These are phyloP conservation scores for Limulus polyphemus DNA, from an alignment of 2,888 invertebrate genomes.

Conservation along the genomic window DNA sequence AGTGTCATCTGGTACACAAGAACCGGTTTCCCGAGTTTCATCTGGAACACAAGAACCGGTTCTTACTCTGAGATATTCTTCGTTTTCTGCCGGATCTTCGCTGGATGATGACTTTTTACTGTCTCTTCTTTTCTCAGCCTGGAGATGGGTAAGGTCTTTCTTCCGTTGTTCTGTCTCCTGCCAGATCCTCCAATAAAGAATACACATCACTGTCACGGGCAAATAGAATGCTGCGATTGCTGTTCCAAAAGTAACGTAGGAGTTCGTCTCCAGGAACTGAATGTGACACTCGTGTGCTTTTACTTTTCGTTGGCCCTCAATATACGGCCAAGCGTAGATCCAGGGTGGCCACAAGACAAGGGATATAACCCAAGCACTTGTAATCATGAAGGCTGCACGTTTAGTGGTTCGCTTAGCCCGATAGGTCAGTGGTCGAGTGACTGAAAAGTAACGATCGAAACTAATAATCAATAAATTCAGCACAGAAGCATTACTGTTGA, in stretches of 20 bases:
- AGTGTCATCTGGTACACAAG: too few species aligned
- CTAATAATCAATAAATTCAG: slow-evolving; percentile 44
- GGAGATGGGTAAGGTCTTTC: slow-evolving; percentile 34
- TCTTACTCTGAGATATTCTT: slow-evolving; percentile 3
- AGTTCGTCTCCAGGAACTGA: slow-evolving; percentile 42
- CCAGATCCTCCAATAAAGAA: slow-evolving; percentile 33
- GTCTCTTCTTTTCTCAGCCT: slow-evolving; percentile 28
- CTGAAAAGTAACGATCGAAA: slow-evolving; percentile 41
- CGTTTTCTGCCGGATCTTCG: slow-evolving; percentile 19
- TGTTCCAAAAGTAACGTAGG: slow-evolving; percentile 41
- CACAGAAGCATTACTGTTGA: slow-evolving; percentile 46
- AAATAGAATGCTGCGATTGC: slow-evolving; percentile 44
- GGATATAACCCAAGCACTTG: slow-evolving; percentile 43
- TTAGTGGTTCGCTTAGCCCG: slow-evolving; percentile 42
- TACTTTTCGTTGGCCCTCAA: slow-evolving; percentile 41
- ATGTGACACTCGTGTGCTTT: slow-evolving; percentile 42
- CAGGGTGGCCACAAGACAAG: slow-evolving; percentile 45
- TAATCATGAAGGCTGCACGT: slow-evolving; percentile 43
- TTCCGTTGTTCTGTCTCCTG: slow-evolving; percentile 42
- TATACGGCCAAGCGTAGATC: slow-evolving; percentile 46
- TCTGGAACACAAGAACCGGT: slow-evolving; percentile 1
- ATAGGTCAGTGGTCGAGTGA: slow-evolving; percentile 44
- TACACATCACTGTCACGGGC: slow-evolving; percentile 42
- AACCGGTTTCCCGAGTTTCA: slow-evolving; percentile 9
- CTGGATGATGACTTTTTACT: slow-evolving; percentile 28